Conservation (phyloP, 2,797 vertebrate genomes). For the Dipus sagitta region DNA sequence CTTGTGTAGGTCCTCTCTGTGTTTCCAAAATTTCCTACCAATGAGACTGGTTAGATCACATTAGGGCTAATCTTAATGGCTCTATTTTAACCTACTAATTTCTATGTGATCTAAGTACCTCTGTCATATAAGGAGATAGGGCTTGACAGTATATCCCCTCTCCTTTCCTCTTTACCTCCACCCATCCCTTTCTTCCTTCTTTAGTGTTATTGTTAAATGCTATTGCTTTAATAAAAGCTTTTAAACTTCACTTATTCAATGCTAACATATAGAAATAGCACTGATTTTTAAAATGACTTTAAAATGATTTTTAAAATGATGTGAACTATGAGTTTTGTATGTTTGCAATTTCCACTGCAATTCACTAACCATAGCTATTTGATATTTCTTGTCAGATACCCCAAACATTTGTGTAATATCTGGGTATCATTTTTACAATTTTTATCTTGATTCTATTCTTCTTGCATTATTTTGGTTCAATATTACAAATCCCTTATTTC, state of each 20-base stretch:
- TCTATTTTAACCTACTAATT: not conserved
- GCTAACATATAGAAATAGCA: not conserved
- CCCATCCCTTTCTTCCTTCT: no score
- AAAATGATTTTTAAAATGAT: not conserved
- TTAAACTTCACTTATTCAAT: not conserved
- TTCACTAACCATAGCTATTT: not conserved
- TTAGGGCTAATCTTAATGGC: accelerated
- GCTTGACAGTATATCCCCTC: not conserved
- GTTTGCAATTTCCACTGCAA: not conserved
- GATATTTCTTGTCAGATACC: slow-evolving; percentile 18
- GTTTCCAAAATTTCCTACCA: not conserved
- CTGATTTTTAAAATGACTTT: not conserved
- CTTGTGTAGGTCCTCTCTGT: not conserved
- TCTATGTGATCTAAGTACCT: not conserved
- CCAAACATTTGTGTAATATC: not conserved
- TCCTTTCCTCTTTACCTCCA: not conserved
- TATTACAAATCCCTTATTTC: no score
- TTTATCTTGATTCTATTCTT: not conserved
- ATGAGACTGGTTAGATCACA: not conserved
- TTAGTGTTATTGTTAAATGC: not conserved
- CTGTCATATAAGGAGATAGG: not conserved
- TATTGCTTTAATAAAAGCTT: not conserved
- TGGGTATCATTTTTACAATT: slow-evolving; percentile 12
- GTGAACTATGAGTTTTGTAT: not conserved
- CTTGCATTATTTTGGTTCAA: no score